Percentiles rank a stretch among this genome's conserved stretches.
Evolutionary conservation across 2,888 invertebrate genomes (phyloP).

Genomic region (Noctua janthina): DNA sequence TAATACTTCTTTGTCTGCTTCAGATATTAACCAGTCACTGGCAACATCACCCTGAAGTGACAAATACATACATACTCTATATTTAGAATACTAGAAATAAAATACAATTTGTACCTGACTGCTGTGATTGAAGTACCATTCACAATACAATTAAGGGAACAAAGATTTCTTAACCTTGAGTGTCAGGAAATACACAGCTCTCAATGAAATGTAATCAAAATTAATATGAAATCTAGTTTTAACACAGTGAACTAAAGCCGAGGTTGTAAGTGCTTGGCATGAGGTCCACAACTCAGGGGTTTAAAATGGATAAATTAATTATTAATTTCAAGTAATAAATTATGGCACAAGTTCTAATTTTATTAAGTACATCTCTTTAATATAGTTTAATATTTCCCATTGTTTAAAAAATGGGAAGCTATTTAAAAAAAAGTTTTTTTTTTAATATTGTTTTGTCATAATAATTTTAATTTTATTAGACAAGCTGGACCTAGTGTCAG

Average conservation of each 20-base stretch:
- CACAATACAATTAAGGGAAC: slow-evolving; percentile 30
- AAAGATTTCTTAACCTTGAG: slow-evolving; percentile 33
- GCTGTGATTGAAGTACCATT: slow-evolving; percentile 5
- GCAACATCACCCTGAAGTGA: slow-evolving; percentile 85
- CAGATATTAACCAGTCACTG: slow-evolving; percentile 94
- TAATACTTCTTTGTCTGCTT: slow-evolving; percentile 92
- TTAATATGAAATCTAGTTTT: slow-evolving; percentile 13
- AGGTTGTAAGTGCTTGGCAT: neutral
- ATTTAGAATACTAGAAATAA: neutral
- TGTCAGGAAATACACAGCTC: slow-evolving; percentile 26
- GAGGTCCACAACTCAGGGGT: neutral
- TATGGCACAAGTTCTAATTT: neutral
- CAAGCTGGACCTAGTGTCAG: too few relatives aligned
- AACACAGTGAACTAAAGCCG: neutral
- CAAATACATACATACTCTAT: slow-evolving; percentile 10
- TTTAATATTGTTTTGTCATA: too few relatives aligned
- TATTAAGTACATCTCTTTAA: too few relatives aligned
- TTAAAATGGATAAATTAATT: neutral
- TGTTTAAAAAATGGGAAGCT: neutral
- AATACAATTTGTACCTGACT: slow-evolving; percentile 1
- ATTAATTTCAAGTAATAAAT: neutral
- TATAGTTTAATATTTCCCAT: neutral
- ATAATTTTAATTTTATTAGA: too few relatives aligned
- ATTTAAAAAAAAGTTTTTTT: neutral
- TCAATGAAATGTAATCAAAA: neutral